Conservation (phyloP, 2,113 vertebrate species). For the Maylandia zebra region DNA sequence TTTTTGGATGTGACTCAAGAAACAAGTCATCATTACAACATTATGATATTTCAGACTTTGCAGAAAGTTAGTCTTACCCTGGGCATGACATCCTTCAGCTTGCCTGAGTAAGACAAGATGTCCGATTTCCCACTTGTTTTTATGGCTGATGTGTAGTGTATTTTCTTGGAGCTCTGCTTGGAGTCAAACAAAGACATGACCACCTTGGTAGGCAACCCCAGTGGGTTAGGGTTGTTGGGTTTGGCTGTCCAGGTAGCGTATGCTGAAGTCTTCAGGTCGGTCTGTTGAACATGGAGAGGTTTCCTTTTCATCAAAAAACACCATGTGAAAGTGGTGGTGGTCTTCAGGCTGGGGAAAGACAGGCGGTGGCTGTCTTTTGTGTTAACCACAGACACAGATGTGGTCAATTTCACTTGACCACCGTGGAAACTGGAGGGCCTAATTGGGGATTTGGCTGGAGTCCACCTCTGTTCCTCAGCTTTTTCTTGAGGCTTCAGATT, state of each 20-base stretch:
- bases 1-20: neutral
- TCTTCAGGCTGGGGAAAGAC: slow-evolving; percentile 92
- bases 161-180: slow-evolving; percentile 87
- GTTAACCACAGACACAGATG: slow-evolving; percentile 67
- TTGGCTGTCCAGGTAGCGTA: slow-evolving; percentile 84
- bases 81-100: slow-evolving; percentile 84
- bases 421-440: slow-evolving; percentile 59
- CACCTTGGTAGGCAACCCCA: slow-evolving; percentile 89
- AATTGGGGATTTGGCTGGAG: slow-evolving; percentile 62
- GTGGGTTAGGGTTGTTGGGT: slow-evolving; percentile 83
- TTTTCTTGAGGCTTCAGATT: slow-evolving; percentile 66
- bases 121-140: slow-evolving; percentile 81
- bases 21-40: neutral
- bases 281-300: slow-evolving; percentile 81
- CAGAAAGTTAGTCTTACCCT: slow-evolving; percentile 71
- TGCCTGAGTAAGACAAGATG: slow-evolving; percentile 89
- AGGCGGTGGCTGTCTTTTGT: slow-evolving; percentile 74
- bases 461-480: slow-evolving; percentile 72
- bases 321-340: slow-evolving; percentile 90
- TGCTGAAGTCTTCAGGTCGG: slow-evolving; percentile 84
- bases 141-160: slow-evolving; percentile 86
- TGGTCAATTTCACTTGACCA: slow-evolving; percentile 68
- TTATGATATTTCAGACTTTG: neutral
- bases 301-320: slow-evolving; percentile 90
- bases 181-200: slow-evolving; percentile 93